Conservation (phyloP, 2,797 vertebrate species). For the Mastacembelus armatus region DNA sequence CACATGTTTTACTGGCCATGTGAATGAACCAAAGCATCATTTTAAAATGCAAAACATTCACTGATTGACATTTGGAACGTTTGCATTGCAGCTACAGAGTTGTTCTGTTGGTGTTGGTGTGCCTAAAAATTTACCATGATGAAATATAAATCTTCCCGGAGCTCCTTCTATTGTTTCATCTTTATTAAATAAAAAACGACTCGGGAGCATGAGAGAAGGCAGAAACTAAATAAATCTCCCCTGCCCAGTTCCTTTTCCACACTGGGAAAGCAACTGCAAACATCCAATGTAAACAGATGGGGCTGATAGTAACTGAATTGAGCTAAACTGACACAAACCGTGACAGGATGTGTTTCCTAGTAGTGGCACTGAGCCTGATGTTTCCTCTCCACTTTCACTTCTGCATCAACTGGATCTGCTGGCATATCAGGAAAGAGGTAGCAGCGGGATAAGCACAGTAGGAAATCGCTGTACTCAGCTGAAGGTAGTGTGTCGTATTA, state of each 20-base stretch:
- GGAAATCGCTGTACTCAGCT: slow-evolving; percentile 14
- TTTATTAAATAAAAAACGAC: slow-evolving; percentile 39
- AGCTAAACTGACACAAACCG: slow-evolving; percentile 62
- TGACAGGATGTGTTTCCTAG: slow-evolving; percentile 55
- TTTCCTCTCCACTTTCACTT: slow-evolving; percentile 36
- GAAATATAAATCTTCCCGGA: neutral
- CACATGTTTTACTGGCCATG: slow-evolving; percentile 29
- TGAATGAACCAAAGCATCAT: slow-evolving; percentile 23
- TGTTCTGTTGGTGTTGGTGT: slow-evolving; percentile 35
- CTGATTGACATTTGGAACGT: slow-evolving; percentile 32
- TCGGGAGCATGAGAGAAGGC: slow-evolving; percentile 26
- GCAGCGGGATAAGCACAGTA: slow-evolving; percentile 1
- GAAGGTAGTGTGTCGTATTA: neutral
- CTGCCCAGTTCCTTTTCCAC: slow-evolving; percentile 51
- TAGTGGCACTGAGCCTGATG: slow-evolving; percentile 36
- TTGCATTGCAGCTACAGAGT: slow-evolving; percentile 10
- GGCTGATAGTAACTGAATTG: slow-evolving; percentile 70
- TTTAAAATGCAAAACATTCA: slow-evolving; percentile 37
- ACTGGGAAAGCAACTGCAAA: slow-evolving; percentile 58
- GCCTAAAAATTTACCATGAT: neutral
- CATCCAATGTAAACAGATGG: slow-evolving; percentile 75
- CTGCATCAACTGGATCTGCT: slow-evolving; percentile 41
- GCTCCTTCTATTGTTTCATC: slow-evolving; percentile 44
- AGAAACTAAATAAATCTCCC: slow-evolving; percentile 53
- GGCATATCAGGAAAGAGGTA: slow-evolving; percentile 17